Conservation (phyloP, 2,888 invertebrate genomes). For the Herminia tarsipennalis region DNA sequence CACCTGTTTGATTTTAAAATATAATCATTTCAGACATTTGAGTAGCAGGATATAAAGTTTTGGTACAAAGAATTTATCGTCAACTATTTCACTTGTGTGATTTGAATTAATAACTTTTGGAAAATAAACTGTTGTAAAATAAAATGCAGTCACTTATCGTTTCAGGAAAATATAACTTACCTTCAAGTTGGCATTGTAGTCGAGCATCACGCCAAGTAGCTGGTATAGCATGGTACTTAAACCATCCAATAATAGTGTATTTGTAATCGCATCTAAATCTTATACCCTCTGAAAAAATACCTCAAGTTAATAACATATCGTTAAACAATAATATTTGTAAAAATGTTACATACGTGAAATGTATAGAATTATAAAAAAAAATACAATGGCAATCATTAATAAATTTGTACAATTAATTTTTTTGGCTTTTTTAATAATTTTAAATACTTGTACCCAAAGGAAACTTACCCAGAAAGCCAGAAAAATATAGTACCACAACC, state of each 20-base stretch:
- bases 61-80: neutral
- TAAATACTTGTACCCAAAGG: no score
- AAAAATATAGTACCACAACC: no score
- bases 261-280: constrained; percentile 3
- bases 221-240: constrained; percentile 2
- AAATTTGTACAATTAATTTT: no score
- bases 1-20: neutral
- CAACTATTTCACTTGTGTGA: neutral
- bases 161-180: neutral
- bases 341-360: no score
- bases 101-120: neutral
- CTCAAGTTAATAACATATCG: neutral
- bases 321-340: neutral
- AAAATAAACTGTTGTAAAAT: neutral
- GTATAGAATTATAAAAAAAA: no score
- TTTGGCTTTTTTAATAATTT: no score
- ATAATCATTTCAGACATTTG: neutral
- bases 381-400: no score
- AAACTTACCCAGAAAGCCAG: no score
- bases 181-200: constrained; percentile 1
- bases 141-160: neutral
- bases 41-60: neutral
- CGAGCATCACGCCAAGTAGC: neutral
- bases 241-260: neutral
- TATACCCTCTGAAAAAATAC: neutral